phyloP scores from a whole-genome alignment of 1,140 invertebrate genomes.

The Panulirus ornatus region DNA sequence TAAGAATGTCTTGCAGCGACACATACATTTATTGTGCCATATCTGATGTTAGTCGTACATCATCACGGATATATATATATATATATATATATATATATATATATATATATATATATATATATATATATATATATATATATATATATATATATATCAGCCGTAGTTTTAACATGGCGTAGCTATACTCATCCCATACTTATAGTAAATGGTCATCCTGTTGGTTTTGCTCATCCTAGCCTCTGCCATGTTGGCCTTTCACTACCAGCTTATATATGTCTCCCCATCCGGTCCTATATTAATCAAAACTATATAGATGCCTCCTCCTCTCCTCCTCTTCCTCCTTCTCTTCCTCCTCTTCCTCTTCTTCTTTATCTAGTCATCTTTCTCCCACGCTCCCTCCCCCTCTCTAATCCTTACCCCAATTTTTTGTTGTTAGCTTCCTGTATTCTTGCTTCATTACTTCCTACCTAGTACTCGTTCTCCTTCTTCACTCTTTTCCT shows the following conservation, averaged over 20 bases:
- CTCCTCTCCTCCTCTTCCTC: neutral
- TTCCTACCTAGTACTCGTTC: neutral
- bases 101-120: too few species aligned
- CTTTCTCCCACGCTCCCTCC: neutral
- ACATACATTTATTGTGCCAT: too few species aligned
- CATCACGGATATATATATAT: too few species aligned
- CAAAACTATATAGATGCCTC: too few species aligned
- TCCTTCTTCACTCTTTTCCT: neutral
- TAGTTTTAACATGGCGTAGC: too few species aligned
- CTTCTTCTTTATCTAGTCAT: neutral
- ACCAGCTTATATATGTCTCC: neutral
- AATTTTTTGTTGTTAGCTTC: neutral
- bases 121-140: too few species aligned
- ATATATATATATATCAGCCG: too few species aligned
- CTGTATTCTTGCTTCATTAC: neutral
- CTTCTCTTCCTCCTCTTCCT: neutral
- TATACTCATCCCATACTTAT: too few species aligned
- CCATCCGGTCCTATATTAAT: constrained; percentile 15
- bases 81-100: too few species aligned
- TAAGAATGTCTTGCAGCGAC: too few species aligned
- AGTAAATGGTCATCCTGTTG: too few species aligned
- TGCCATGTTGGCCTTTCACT: neutral
- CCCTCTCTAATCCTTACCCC: neutral
- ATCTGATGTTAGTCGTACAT: too few species aligned
- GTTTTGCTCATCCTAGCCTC: neutral